Percentiles rank a stretch among this genome's conserved stretches.
Evolutionary conservation across 2,797 vertebrate genomes (phyloP).

Genomic region (Sylvia borin): DNA sequence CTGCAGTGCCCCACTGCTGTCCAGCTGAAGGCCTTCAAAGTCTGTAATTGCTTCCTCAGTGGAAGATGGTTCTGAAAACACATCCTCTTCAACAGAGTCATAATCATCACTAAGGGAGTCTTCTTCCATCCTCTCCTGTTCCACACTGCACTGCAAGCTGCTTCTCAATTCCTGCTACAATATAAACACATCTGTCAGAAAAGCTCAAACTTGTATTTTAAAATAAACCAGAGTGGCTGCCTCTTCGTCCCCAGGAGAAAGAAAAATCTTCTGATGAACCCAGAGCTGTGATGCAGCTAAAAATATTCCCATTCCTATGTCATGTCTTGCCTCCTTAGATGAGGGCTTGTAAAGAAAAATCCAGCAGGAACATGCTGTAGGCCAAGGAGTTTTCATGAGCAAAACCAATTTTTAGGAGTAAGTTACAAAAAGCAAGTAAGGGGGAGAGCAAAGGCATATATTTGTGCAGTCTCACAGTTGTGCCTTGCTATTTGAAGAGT

Average conservation of each 20-base stretch:
- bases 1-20: neutral
- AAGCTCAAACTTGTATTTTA: neutral
- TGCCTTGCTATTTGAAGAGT: neutral
- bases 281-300: neutral
- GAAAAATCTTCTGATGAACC: neutral
- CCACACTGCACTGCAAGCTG: conserved; percentile 81
- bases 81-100: conserved; percentile 86
- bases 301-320: neutral
- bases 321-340: neutral
- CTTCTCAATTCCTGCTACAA: conserved; percentile 82
- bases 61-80: conserved; percentile 84
- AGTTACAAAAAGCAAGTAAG: neutral
- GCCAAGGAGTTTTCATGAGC: neutral
- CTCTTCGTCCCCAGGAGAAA: neutral
- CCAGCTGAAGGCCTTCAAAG: conserved; percentile 76
- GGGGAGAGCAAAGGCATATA: neutral
- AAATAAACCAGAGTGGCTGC: neutral
- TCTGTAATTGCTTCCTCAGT: conserved; percentile 78
- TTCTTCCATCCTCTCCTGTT: conserved; percentile 74
- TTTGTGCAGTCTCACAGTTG: neutral
- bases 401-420: neutral
- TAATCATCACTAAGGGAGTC: conserved; percentile 84
- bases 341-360: neutral
- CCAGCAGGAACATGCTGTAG: neutral
- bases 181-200: conserved; percentile 42